Base-by-base conservation (phyloP, 2,888 invertebrate genomes). In the Folsomia candida region DNA sequence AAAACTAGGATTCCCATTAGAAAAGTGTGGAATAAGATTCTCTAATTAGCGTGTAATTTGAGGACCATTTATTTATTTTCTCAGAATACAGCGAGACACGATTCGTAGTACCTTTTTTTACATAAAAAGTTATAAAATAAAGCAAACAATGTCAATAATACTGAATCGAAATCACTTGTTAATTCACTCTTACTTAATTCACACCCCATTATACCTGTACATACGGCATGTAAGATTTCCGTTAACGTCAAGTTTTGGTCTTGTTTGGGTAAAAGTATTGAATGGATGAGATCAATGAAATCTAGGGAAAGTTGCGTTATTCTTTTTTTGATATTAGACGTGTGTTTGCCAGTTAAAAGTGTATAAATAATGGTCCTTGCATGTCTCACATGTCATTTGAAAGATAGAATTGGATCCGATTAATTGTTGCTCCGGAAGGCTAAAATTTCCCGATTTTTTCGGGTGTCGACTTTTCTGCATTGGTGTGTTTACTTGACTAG, bases 1-100 rank as follows among this genome's bases (percentile, higher is more conserved):
- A 4, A 73, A 70, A 27, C 29, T 72, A 9, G 67, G 63, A 2
- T 68, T 69, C 28, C 69, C 72, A 9, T 4, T 54, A 20, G 54
- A 54, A 54, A 54, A 54, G 54, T 54, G 54, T 54, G 54, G 54
- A 54, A 6, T 54, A 22, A 54, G 22, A 54, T n/a, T n/a, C n/a
- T n/a, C n/a, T n/a, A n/a, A n/a, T n/a, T n/a, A n/a, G n/a, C n/a
- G n/a, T n/a, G n/a, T n/a, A n/a, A n/a, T n/a, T n/a, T n/a, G n/a
- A n/a, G n/a, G n/a, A n/a, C n/a, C n/a, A n/a, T n/a, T n/a, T n/a
- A n/a, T n/a, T n/a, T n/a, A n/a, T n/a, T n/a, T n/a, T n/a, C n/a
- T n/a, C n/a, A n/a, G n/a, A n/a, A n/a, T n/a, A n/a, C n/a, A n/a
- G n/a, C n/a, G n/a, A n/a, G n/a, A n/a, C n/a, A n/a, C n/a, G n/a